A percentile compares a stretch with the other conserved stretches of the same genome.
These are phyloP conservation scores for Sogatella furcifera DNA, from an alignment of 1,140 invertebrate species.

Conservation along the genomic window DNA sequence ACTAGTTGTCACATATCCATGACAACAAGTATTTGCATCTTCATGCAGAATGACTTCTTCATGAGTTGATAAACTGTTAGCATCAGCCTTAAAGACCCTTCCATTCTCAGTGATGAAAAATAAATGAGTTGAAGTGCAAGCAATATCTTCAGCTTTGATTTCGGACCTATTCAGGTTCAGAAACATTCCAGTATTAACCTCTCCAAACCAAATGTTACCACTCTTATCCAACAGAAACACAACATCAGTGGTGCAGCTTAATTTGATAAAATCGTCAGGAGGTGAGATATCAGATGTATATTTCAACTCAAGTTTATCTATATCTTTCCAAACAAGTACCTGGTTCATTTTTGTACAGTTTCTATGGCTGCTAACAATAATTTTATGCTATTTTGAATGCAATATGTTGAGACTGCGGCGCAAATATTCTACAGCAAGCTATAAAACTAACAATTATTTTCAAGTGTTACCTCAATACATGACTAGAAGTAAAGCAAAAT, in stretches of 20 bases:
- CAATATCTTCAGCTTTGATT: constrained; percentile 45
- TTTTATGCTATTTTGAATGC: no score
- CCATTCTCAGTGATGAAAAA: constrained; percentile 50
- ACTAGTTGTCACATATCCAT: constrained; percentile 49
- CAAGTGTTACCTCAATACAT: no score
- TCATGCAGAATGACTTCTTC: constrained; percentile 51
- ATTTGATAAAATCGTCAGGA: constrained; percentile 6
- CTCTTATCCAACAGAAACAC: neutral
- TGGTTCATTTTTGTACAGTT: neutral
- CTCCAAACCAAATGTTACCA: neutral
- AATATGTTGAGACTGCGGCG: no score
- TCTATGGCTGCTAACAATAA: no score
- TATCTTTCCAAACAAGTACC: constrained; percentile 6
- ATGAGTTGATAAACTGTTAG: constrained; percentile 38
- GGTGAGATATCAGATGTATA: neutral
- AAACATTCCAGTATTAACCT: constrained; percentile 14
- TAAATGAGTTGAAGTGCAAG: constrained; percentile 43
- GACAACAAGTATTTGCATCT: constrained; percentile 46
- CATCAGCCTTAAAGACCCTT: constrained; percentile 43
- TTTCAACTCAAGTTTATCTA: constrained; percentile 3
- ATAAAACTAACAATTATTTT: no score
- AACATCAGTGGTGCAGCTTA: neutral
- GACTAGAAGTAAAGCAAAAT: no score
- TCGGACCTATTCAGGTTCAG: constrained; percentile 31
- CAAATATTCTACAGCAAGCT: no score